Conservation (phyloP, 2,797 vertebrate genomes). For the Phrynocephalus guinanensis region DNA sequence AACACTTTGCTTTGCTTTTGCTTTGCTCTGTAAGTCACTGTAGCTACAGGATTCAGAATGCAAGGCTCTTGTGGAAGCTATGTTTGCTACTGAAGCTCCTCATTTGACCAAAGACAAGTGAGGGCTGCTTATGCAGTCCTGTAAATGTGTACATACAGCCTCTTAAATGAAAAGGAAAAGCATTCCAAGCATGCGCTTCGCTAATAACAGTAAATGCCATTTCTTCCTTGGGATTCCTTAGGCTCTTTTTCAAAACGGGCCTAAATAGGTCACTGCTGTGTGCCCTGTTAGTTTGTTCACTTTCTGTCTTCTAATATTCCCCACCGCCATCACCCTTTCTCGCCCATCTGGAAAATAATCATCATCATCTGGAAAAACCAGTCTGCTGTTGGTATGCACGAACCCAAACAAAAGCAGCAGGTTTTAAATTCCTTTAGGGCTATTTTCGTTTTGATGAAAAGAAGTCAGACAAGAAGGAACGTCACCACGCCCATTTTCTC, state of each 20-base stretch:
- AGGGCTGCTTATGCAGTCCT: background rate
- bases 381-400: constrained; percentile 55
- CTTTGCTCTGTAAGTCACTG: too few species aligned
- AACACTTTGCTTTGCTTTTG: too few species aligned
- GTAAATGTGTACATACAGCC: background rate
- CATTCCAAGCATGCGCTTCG: background rate
- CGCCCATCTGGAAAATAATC: background rate
- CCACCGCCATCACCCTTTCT: constrained; percentile 8
- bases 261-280: constrained; percentile 19
- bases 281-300: constrained; percentile 3
- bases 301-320: background rate
- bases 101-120: background rate
- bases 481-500: constrained; percentile 13
- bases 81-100: background rate
- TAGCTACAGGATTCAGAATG: too few species aligned
- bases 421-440: constrained; percentile 58
- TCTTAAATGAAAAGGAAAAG: background rate
- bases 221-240: background rate
- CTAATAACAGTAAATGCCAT: background rate
- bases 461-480: constrained; percentile 12
- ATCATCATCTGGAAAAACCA: constrained; percentile 67
- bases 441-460: constrained; percentile 60
- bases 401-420: constrained; percentile 45
- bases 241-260: constrained; percentile 3
- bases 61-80: too few species aligned